Evolutionary conservation across 2,797 vertebrate species (phyloP).

Genomic region (Pelochelys cantorii): DNA sequence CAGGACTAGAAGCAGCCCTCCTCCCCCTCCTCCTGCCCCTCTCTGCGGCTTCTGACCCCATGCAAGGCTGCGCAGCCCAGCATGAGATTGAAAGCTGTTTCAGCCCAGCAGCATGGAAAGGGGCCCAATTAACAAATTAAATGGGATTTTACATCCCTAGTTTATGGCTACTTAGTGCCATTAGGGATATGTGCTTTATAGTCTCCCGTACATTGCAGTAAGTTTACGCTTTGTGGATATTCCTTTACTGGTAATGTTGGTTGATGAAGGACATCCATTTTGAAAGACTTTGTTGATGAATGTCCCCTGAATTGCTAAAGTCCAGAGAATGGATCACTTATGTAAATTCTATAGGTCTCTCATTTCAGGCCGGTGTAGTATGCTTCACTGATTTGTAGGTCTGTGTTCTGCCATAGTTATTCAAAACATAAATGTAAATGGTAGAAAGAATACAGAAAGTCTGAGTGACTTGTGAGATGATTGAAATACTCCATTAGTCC

Average conservation of each 20-base stretch:
- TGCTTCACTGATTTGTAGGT: not conserved
- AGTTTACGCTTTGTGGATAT: not conserved
- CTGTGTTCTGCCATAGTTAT: not conserved
- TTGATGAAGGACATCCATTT: not conserved
- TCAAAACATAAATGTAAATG: not conserved
- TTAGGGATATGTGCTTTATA: not conserved
- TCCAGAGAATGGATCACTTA: not conserved
- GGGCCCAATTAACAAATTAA: too few species aligned
- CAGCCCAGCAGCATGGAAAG: too few species aligned
- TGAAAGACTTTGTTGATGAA: not conserved
- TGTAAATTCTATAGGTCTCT: not conserved
- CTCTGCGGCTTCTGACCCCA: too few species aligned
- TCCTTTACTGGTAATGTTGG: not conserved
- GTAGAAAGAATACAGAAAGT: not conserved
- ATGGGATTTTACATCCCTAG: too few species aligned
- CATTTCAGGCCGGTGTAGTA: not conserved
- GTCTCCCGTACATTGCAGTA: not conserved
- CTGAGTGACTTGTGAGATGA: not conserved
- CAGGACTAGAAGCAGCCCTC: too few species aligned
- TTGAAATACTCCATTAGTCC: not conserved
- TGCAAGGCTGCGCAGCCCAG: too few species aligned
- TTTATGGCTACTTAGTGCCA: not conserved
- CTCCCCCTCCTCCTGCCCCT: too few species aligned
- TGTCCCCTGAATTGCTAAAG: not conserved
- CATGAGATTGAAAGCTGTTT: too few species aligned